A percentile compares a stretch with the other conserved stretches of the same genome.
phyloP scores from a whole-genome alignment of 2,888 invertebrate species.

The Chrysolina oricalcia region DNA sequence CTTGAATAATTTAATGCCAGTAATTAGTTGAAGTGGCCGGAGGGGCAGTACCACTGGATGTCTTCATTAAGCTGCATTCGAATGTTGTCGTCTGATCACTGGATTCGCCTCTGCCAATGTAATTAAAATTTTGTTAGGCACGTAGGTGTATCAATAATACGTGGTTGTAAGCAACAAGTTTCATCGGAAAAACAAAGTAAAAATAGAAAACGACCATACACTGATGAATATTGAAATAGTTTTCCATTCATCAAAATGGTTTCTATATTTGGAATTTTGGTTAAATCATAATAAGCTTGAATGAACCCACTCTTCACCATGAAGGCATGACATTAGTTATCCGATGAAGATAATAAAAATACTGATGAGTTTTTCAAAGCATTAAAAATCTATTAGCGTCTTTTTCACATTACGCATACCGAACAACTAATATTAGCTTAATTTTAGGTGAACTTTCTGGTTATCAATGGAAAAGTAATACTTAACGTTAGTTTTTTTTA shows the following conservation, averaged over 20 bases:
- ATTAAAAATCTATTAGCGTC: no score
- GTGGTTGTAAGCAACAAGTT: background rate
- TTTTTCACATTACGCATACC: no score
- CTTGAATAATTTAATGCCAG: conserved; percentile 47
- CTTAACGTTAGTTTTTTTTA: no score
- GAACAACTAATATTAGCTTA: no score
- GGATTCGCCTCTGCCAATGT: background rate
- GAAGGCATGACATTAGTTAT: no score
- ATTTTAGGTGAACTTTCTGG: no score
- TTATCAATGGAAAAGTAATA: no score
- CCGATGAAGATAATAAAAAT: no score
- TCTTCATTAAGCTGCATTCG: conserved; percentile 24
- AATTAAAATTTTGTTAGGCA: background rate
- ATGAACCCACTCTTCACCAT: no score
- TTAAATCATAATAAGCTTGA: no score
- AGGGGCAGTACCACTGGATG: conserved; percentile 30
- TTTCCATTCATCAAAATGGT: background rate
- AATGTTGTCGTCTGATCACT: conserved; percentile 6
- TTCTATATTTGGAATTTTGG: background rate
- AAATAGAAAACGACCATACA: background rate
- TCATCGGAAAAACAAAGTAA: background rate
- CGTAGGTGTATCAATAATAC: background rate
- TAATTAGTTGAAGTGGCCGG: conserved; percentile 47
- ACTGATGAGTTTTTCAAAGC: no score
- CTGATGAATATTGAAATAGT: background rate